Percentiles rank a stretch among this genome's conserved stretches.
phyloP scores from a whole-genome alignment of 2,113 vertebrate genomes.

The Asarcornis scutulata region DNA sequence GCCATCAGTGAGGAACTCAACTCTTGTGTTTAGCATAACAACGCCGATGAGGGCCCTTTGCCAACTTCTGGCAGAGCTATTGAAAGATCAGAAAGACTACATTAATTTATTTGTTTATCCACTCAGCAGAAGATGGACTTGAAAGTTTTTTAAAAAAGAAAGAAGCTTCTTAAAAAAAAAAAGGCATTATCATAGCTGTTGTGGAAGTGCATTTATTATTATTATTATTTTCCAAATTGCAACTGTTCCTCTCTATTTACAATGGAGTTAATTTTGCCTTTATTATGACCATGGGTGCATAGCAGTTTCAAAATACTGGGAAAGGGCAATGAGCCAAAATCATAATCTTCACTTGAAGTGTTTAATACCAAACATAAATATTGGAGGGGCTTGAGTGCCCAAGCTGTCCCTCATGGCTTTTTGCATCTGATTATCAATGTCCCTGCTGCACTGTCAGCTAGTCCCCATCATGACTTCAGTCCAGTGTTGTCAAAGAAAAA shows the following conservation, averaged over 20 bases:
- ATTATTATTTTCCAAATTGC: background rate
- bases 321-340: constrained; percentile 60
- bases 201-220: background rate
- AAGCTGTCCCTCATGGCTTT: constrained; percentile 27
- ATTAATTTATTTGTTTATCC: background rate
- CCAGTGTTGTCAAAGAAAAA: constrained; percentile 18
- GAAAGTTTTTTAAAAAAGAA: background rate
- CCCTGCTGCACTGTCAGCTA: background rate
- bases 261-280: constrained; percentile 25
- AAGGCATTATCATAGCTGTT: background rate
- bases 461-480: background rate
- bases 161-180: background rate
- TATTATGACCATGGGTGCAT: constrained; percentile 17
- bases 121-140: background rate
- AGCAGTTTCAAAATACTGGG: constrained; percentile 36
- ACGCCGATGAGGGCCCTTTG: background rate
- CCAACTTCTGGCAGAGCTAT: background rate
- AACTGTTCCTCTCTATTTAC: background rate
- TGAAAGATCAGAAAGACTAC: background rate
- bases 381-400: constrained; percentile 52
- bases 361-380: constrained; percentile 56
- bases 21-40: background rate
- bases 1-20: background rate
- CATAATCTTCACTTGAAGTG: constrained; percentile 52
- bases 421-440: constrained; percentile 36